Evolutionary conservation across 2,797 vertebrate species (phyloP).

Genomic region (Pogoniulus pusillus): DNA sequence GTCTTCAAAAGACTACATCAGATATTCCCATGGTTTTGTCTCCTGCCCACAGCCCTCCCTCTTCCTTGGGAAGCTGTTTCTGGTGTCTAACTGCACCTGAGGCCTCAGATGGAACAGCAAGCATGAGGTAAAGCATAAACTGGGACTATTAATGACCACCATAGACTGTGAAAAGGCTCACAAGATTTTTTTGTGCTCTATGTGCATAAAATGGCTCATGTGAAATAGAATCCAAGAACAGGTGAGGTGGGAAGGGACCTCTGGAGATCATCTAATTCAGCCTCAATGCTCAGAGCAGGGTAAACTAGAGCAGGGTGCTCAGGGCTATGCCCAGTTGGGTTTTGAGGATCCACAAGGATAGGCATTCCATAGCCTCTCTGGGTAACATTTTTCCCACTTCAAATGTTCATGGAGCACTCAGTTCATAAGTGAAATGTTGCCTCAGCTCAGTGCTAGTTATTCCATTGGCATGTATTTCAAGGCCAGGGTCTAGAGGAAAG

Average conservation of each 20-base stretch:
- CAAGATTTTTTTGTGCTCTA: background rate
- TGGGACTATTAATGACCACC: background rate
- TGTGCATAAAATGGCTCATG: background rate
- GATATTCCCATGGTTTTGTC: background rate
- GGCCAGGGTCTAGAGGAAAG: background rate
- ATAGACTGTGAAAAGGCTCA: background rate
- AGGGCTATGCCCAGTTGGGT: rapidly evolving
- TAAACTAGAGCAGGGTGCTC: background rate
- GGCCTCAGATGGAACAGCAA: background rate
- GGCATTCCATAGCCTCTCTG: background rate
- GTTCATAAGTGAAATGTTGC: background rate
- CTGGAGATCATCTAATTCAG: background rate
- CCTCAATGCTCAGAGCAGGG: background rate
- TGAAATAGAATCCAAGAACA: background rate
- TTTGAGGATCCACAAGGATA: background rate
- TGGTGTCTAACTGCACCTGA: background rate
- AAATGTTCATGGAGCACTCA: background rate
- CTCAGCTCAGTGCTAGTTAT: background rate
- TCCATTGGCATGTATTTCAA: background rate
- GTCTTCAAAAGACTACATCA: constrained; percentile 33
- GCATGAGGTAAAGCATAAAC: background rate
- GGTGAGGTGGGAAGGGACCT: background rate
- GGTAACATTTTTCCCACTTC: background rate
- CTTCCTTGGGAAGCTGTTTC: background rate
- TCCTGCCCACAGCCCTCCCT: background rate